Conservation (phyloP, 2,113 vertebrate genomes). For the Corythornis madagascariensis region DNA sequence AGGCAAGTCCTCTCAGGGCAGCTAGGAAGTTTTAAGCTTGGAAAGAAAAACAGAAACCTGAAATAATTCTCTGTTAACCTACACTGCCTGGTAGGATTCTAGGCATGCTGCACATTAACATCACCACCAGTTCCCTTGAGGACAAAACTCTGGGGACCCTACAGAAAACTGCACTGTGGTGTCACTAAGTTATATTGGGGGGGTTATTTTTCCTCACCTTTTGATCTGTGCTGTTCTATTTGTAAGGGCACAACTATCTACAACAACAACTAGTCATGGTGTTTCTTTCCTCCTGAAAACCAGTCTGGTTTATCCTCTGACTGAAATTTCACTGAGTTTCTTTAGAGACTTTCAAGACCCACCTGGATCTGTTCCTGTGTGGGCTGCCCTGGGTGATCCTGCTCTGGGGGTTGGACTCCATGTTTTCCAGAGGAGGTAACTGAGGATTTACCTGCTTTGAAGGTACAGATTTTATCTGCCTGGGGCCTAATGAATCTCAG, state of each 20-base stretch:
- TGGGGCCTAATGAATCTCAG: background rate
- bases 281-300: background rate
- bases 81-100: background rate
- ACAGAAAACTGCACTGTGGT: background rate
- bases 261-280: background rate
- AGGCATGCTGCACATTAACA: background rate
- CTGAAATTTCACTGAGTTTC: background rate
- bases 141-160: background rate
- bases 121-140: background rate
- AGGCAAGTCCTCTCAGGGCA: background rate
- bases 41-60: background rate
- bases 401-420: too few species aligned
- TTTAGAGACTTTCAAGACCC: too few species aligned
- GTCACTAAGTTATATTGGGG: background rate
- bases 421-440: too few species aligned
- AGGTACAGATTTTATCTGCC: background rate
- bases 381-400: too few species aligned
- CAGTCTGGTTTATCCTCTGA: background rate
- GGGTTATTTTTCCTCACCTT: rapidly evolving
- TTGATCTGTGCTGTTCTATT: background rate
- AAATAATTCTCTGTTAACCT: background rate
- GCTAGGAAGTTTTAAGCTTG: background rate
- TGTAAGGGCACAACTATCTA: background rate
- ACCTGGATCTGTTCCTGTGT: too few species aligned
- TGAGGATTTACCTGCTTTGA: background rate